phyloP scores from a whole-genome alignment of 2,888 invertebrate species.

The Saturnia pavonia region DNA sequence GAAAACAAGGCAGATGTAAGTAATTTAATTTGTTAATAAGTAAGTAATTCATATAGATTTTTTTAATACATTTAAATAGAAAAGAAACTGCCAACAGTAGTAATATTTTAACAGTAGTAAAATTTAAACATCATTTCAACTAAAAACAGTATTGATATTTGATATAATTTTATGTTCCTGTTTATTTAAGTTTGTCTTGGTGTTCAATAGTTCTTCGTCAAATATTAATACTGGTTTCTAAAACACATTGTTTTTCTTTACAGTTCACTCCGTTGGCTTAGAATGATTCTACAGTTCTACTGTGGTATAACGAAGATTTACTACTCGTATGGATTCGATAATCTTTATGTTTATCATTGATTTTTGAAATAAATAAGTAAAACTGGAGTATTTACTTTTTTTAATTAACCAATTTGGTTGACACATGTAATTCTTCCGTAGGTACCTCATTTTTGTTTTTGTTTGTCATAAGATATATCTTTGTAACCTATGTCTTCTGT shows the following conservation, averaged over 20 bases:
- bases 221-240: background rate
- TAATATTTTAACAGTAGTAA: too few species aligned
- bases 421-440: too few species aligned
- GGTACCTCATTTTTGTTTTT: too few species aligned
- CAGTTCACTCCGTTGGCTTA: slow-evolving; percentile 33
- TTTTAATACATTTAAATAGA: background rate
- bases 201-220: background rate
- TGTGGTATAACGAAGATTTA: slow-evolving; percentile 24
- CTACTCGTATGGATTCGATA: background rate
- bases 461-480: too few species aligned
- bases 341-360: background rate
- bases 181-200: background rate
- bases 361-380: background rate
- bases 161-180: background rate
- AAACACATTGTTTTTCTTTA: slow-evolving; percentile 23
- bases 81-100: background rate
- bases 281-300: background rate
- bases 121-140: too few species aligned
- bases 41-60: background rate
- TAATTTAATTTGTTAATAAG: slow-evolving; percentile 18
- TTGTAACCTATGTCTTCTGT: too few species aligned
- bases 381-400: background rate
- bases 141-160: background rate
- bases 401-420: background rate
- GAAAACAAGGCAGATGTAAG: slow-evolving; percentile 29